phyloP scores from a whole-genome alignment of 2,888 invertebrate genomes.

The Macroteleia sp. region DNA sequence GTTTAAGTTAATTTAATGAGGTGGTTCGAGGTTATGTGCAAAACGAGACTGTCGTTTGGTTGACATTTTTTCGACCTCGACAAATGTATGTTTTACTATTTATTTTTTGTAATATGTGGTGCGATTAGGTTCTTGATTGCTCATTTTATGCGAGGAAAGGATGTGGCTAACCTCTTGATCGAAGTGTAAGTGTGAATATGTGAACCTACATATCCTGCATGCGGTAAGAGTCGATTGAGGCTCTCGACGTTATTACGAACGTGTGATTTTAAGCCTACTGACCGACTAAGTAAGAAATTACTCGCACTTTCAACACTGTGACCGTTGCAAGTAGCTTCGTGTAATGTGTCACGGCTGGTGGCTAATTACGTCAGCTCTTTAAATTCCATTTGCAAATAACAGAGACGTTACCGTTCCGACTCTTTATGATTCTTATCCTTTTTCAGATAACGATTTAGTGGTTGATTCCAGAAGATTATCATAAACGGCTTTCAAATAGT shows the following conservation, averaged over 20 bases:
- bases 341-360: slow-evolving; percentile 41
- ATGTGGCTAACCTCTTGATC: slow-evolving; percentile 26
- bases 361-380: slow-evolving; percentile 34
- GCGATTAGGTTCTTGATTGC: slow-evolving; percentile 51
- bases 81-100: slow-evolving; percentile 52
- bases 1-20: slow-evolving; percentile 28
- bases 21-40: slow-evolving; percentile 54
- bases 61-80: slow-evolving; percentile 78
- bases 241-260: slow-evolving; percentile 26
- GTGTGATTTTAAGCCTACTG: slow-evolving; percentile 46
- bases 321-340: slow-evolving; percentile 25
- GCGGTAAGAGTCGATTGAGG: slow-evolving; percentile 10
- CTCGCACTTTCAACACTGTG: slow-evolving; percentile 48
- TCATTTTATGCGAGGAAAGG: slow-evolving; percentile 6
- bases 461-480: too few species aligned
- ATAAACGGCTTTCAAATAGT: too few species aligned
- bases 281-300: slow-evolving; percentile 52
- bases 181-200: not conserved
- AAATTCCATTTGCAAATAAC: slow-evolving; percentile 14
- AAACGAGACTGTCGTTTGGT: slow-evolving; percentile 75
- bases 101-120: slow-evolving; percentile 45
- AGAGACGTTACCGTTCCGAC: not conserved
- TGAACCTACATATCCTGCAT: slow-evolving; percentile 6
- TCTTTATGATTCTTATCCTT: too few species aligned
- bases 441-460: too few species aligned